Percentiles rank a stretch among this genome's conserved stretches.
phyloP scores from a whole-genome alignment of 2,797 vertebrate genomes.

The Phalanger gymnotis region DNA sequence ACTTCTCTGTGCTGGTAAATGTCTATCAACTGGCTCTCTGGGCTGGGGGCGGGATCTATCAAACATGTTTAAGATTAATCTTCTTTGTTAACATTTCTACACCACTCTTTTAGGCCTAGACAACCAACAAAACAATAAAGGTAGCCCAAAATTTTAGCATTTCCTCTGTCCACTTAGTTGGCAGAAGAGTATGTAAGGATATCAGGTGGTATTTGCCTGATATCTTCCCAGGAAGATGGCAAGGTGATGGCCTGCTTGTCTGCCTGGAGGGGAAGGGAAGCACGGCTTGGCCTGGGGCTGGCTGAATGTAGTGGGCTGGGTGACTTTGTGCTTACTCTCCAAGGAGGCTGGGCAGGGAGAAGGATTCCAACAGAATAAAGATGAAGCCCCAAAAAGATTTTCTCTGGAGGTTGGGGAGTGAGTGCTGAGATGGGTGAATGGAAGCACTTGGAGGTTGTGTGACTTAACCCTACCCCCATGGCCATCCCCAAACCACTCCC shows the following conservation, averaged over 20 bases:
- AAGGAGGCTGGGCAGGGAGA: neutral
- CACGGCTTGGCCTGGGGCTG: neutral
- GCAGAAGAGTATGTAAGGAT: neutral
- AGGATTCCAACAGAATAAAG: neutral
- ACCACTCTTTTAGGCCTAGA: too few species aligned
- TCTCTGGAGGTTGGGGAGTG: neutral
- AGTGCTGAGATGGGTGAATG: neutral
- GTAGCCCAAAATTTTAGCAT: too few species aligned
- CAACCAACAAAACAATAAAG: too few species aligned
- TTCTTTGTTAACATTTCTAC: too few species aligned
- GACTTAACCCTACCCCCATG: neutral
- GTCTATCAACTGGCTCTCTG: too few species aligned
- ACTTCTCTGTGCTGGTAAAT: too few species aligned
- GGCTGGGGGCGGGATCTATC: accelerated
- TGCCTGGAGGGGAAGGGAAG: neutral
- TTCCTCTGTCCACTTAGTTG: neutral
- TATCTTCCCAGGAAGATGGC: neutral
- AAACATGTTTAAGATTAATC: neutral
- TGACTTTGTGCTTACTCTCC: neutral
- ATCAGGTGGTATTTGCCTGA: neutral
- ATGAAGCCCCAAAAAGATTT: neutral
- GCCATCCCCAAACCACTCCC: neutral
- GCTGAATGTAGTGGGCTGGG: neutral
- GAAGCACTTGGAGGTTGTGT: neutral
- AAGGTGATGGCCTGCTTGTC: neutral